phyloP scores from a whole-genome alignment of 1,140 invertebrate species.

The Solenopsis fugax region DNA sequence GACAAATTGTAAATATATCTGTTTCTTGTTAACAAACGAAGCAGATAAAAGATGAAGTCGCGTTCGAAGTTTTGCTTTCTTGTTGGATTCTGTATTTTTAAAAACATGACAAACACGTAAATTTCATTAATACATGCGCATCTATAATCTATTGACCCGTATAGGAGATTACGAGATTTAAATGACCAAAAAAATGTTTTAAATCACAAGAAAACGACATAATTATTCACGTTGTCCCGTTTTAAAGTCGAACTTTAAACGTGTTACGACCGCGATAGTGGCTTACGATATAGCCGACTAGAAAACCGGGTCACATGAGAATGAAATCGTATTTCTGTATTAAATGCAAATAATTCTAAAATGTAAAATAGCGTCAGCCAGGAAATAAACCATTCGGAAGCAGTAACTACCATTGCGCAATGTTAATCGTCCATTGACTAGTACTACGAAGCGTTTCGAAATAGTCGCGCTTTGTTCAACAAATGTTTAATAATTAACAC shows the following conservation, averaged over 20 bases:
- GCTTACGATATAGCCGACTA: background rate
- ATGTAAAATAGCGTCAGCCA: conserved; percentile 9
- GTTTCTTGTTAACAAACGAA: too few species aligned
- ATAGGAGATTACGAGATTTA: conserved; percentile 1
- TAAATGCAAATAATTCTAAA: conserved; percentile 39
- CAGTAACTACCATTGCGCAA: conserved; percentile 24
- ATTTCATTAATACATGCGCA: too few species aligned
- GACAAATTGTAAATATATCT: too few species aligned
- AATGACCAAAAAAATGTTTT: background rate
- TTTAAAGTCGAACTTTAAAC: conserved; percentile 6
- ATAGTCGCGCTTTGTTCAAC: background rate
- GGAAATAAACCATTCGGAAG: background rate
- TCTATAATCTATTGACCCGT: background rate
- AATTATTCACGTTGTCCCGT: background rate
- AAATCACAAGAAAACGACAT: conserved; percentile 25
- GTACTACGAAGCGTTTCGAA: background rate
- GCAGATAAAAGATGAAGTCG: too few species aligned
- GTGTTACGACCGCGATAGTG: conserved; percentile 1
- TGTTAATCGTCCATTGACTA: conserved; percentile 16
- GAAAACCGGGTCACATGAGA: background rate
- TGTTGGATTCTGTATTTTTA: background rate
- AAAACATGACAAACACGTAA: too few species aligned
- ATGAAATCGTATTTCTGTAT: conserved; percentile 50
- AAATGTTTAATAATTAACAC: background rate
- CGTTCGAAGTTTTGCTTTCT: background rate